phyloP scores from a whole-genome alignment of 2,113 vertebrate genomes.

The Malaclemys terrapin region DNA sequence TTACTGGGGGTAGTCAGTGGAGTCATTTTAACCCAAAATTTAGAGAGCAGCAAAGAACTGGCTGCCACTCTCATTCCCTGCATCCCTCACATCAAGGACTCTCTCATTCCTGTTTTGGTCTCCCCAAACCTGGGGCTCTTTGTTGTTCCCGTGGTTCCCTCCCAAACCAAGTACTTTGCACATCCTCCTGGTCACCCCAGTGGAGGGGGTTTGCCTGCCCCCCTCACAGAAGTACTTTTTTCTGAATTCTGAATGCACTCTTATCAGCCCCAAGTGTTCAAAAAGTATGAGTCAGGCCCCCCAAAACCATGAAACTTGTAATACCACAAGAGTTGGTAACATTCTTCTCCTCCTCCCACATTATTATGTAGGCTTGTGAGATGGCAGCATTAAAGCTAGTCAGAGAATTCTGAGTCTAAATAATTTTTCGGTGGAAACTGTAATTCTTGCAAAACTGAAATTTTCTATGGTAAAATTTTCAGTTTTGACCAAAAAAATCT shows the following conservation, averaged over 20 bases:
- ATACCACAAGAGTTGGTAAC: not conserved
- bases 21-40: not conserved
- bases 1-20: not conserved
- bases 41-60: not conserved
- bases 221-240: rapidly evolving
- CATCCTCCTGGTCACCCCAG: not conserved
- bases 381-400: not conserved
- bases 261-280: not conserved
- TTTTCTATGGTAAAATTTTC: not conserved
- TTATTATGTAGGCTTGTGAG: not conserved
- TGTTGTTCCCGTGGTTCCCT: not conserved
- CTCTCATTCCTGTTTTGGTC: not conserved
- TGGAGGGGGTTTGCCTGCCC: rapidly evolving
- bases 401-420: not conserved
- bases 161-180: not conserved
- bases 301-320: not conserved
- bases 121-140: not conserved
- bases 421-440: not conserved
- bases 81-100: not conserved
- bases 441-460: not conserved
- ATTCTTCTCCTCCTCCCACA: not conserved
- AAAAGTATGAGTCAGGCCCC: not conserved
- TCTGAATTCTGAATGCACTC: too few species aligned
- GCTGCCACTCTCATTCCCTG: not conserved
- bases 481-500: not conserved